Conservation (phyloP, 2,797 vertebrate genomes). For the Diglossa cyanea region DNA sequence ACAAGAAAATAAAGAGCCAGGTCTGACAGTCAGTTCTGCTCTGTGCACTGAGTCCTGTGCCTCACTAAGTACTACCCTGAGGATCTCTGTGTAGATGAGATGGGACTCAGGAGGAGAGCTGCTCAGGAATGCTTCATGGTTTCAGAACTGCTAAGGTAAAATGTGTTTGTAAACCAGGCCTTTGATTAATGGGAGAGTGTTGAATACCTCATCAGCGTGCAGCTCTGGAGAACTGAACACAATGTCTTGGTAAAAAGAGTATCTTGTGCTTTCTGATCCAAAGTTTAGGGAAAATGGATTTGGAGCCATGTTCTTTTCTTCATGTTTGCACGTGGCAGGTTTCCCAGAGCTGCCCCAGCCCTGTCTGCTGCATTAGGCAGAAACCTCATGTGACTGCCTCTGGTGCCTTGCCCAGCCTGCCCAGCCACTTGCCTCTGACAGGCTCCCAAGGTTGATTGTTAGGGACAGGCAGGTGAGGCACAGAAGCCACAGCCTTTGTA, state of each 20-base stretch:
- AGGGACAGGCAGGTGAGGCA: not conserved
- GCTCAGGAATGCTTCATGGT: not conserved
- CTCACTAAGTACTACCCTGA: not conserved
- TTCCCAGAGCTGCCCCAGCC: conserved; percentile 28
- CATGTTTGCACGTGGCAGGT: not conserved
- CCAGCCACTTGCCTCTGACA: conserved; percentile 10
- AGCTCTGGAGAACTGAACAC: not conserved
- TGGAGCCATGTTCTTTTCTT: not conserved
- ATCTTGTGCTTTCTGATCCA: not conserved
- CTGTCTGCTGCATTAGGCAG: conserved; percentile 1
- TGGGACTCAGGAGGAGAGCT: not conserved
- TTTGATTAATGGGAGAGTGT: not conserved
- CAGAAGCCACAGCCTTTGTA: not conserved
- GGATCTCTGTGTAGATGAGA: not conserved
- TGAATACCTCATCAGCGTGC: not conserved
- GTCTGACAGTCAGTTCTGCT: not conserved
- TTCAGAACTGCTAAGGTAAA: not conserved
- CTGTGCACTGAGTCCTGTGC: not conserved
- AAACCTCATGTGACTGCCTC: conserved; percentile 18
- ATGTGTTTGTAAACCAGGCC: not conserved
- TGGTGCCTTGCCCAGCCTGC: conserved; percentile 43
- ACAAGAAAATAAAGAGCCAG: not conserved
- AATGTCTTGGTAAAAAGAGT: not conserved
- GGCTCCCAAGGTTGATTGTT: not conserved
- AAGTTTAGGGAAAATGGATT: not conserved